Conservation (phyloP, 1,140 invertebrate species). For the Trichoplusia ni region DNA sequence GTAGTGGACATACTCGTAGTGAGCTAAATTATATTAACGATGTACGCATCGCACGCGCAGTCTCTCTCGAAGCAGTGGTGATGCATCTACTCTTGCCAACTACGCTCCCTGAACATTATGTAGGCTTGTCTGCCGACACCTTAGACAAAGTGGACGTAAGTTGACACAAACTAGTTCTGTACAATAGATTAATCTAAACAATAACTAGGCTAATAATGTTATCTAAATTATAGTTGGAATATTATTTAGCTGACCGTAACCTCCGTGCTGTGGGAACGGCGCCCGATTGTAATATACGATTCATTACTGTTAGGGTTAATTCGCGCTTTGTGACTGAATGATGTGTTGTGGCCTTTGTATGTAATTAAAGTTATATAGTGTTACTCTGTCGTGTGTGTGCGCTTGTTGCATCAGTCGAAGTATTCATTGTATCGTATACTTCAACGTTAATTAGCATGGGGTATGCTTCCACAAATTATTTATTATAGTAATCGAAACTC, state of each 20-base stretch:
- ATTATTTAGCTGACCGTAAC: constrained; percentile 37
- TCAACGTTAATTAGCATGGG: constrained; percentile 48
- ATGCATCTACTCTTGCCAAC: constrained; percentile 52
- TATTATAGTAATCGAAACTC: constrained; percentile 55
- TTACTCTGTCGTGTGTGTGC: constrained; percentile 65
- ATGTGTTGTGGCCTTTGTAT: constrained; percentile 81
- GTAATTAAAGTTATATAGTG: constrained; percentile 65
- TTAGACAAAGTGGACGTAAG: constrained; percentile 47
- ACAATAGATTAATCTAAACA: constrained; percentile 66
- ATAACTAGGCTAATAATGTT: constrained; percentile 63
- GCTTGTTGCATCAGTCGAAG: constrained; percentile 71
- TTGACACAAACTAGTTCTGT: constrained; percentile 59
- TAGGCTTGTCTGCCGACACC: constrained; percentile 51
- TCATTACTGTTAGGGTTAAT: constrained; percentile 45
- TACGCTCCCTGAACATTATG: constrained; percentile 45
- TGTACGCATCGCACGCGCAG: constrained; percentile 37
- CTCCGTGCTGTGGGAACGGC: constrained; percentile 36
- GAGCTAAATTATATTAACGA: constrained; percentile 33
- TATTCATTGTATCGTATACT: constrained; percentile 57
- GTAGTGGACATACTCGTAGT: constrained; percentile 42
- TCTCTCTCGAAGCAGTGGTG: constrained; percentile 57
- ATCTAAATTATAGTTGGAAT: constrained; percentile 47
- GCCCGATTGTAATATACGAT: constrained; percentile 53
- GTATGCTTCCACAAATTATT: constrained; percentile 65
- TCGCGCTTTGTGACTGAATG: constrained; percentile 80